A percentile compares a stretch with the other conserved stretches of the same genome.
Conservation (phyloP, 2,797 vertebrate genomes). For the Propithecus deckenii region DNA sequence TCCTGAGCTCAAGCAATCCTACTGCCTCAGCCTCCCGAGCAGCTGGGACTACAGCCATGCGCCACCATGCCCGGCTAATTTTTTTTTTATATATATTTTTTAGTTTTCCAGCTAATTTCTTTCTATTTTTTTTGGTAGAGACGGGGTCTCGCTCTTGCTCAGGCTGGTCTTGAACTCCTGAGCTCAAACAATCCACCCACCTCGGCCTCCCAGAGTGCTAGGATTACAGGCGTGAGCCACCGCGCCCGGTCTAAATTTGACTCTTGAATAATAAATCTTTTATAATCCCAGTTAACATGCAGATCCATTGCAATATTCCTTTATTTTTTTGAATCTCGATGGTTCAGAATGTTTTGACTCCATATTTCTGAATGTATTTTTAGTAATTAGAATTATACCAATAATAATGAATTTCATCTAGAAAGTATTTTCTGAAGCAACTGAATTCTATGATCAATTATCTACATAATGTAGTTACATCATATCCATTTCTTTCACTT, state of each 20-base stretch:
- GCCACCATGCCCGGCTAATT: no score
- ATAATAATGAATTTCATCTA: conserved; percentile 38
- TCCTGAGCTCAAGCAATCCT: no score
- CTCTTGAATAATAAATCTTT: neutral
- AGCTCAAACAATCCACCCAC: no score
- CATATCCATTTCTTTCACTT: neutral
- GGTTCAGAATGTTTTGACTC: conserved; percentile 24
- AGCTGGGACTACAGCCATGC: no score
- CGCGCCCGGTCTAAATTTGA: neutral
- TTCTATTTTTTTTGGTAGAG: no score
- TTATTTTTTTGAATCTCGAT: neutral
- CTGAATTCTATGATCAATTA: conserved; percentile 7
- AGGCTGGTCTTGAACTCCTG: no score
- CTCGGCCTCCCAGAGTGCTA: no score
- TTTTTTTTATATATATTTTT: no score
- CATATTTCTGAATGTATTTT: neutral
- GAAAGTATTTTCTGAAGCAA: conserved; percentile 38
- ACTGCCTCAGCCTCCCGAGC: no score
- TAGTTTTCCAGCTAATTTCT: no score
- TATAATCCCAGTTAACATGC: neutral
- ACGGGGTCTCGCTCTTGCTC: no score
- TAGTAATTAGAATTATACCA: conserved; percentile 1
- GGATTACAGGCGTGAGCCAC: no score
- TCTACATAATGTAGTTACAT: neutral
- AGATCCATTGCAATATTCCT: neutral